These are phyloP conservation scores for Lytechinus variegatus DNA, from an alignment of 35 echinoderm and acorn worm genomes.

Conservation along the genomic window DNA sequence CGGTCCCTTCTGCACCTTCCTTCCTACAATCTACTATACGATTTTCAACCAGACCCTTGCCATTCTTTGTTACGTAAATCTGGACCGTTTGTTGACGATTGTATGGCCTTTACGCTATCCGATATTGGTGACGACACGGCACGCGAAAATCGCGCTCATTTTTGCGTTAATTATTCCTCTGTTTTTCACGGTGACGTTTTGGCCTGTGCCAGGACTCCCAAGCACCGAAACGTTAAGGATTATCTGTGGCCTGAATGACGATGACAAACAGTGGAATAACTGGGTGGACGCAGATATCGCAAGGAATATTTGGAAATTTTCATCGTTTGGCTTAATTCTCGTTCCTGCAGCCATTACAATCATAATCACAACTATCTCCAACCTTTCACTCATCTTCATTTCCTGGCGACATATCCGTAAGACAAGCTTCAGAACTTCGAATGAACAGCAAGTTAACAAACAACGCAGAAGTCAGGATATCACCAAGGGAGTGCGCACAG, in stretches of 20 bases:
- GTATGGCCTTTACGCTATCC: background rate
- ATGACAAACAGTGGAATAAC: background rate
- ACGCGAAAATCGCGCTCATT: background rate
- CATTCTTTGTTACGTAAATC: background rate
- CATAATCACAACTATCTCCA: background rate
- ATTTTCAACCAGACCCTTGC: background rate
- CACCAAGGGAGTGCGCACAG: background rate
- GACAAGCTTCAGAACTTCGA: background rate
- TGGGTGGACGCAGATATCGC: background rate
- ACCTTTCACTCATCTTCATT: background rate
- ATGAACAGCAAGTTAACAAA: background rate
- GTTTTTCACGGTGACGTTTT: background rate
- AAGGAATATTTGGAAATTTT: background rate
- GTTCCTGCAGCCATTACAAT: background rate
- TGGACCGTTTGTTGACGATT: background rate
- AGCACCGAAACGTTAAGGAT: background rate
- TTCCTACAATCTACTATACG: background rate
- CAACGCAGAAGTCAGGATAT: background rate
- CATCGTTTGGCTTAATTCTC: background rate
- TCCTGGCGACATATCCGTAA: background rate
- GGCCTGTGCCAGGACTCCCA: background rate
- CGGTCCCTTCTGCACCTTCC: background rate
- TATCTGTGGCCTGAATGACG: background rate
- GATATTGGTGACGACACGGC: background rate
- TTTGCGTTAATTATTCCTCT: background rate